Base-by-base conservation (phyloP, 2,113 vertebrate genomes). In the Lathamus discolor region DNA sequence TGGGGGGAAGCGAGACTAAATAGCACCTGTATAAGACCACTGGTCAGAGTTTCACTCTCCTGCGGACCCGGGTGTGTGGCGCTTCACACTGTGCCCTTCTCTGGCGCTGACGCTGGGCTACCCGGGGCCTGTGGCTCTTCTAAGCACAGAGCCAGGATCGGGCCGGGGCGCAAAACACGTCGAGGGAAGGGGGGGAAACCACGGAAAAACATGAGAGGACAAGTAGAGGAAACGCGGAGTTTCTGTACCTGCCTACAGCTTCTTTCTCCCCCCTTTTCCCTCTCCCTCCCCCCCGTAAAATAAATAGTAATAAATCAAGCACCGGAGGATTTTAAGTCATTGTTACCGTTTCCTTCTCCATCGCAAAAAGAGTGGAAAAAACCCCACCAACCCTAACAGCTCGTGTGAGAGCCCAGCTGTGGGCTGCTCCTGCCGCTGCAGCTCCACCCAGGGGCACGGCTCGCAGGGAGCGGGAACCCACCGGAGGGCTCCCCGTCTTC, bases 391-490 rank as follows among this genome's bases (percentile, higher is more conserved):
- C 14, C 25, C 31, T 29, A 33, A 43, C 67, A 39, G 44, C 33
- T 7, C 3, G 39, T 25, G 44, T 44, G 11, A 17, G 43, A 76
- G 44, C 57, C 63, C 13, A 7, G 29, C 22, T 17, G 13, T n/a
- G 77, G 81, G 88, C 73, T 86, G 81, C 59, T 67, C 67, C 84
- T 10, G 44, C 33, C 41, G 33, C 91, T 9, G 63, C 93, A 37
- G 93, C 92, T 93, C 94, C 91, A 88, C 91, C 91, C 93, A 6
- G 61, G 67, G 43, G 74, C 90, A n/a, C 4, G 81, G 85, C 85
- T 68, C 17, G 17, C 51, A 10, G 51, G 51, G 31, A 88, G 37
- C 11, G 18, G 27, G 83, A 68, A 10, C 57, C 24, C 62, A 4
- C n/a, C 18, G 31, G 76, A 49, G 72, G 55, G 66, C 41, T 27